Evolutionary conservation across 2,888 invertebrate species (phyloP), one percentile per base, ranked within the genome.

Genomic region (Idaea dimidiata): DNA sequence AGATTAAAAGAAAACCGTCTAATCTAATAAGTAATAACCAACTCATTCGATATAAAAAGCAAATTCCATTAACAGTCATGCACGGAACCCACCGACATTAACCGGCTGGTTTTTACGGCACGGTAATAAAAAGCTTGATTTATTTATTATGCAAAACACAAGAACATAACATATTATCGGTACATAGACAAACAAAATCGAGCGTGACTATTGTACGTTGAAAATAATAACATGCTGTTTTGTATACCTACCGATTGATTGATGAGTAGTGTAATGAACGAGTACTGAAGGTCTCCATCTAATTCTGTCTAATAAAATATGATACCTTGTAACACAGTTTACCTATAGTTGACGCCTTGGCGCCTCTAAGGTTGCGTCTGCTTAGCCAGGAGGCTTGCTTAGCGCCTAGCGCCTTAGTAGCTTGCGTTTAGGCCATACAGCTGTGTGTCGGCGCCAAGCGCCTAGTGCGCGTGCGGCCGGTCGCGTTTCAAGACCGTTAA

Each of bases 1-100:
- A 10, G 33, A 10, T 10, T 33, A 33, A 10, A 33, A 33, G 33
- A 33, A 33, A 10, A 33, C 7, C 8, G 43, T 43, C 14, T 43
- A 8, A 43, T 43, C 43, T 8, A 43, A 43, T 43, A 43, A 14
- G 10, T 8, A 43, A 43, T 43, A 43, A 14, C 43, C 43, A 43
- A 43, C 14, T 43, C 43, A 43, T 14, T 14, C 8, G 43, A 43
- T 14, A 43, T 43, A 43, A 43, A 43, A 43, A 43, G 7, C 43
- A 43, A 43, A 43, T 43, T 43, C 43, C 14, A 43, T 43, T 43
- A 43, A 14, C 43, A 43, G 43, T 43, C 43, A 43, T 43, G 14
- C 43, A 43, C 43, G 43, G 43, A 43, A 43, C 43, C 43, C 43
- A 43, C 43, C 43, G 43, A 43, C 43, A 43, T 43, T 43, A 43